Percentiles rank a stretch among this genome's conserved stretches.
Conservation (phyloP, 2,797 vertebrate genomes). For the Emys orbicularis region DNA sequence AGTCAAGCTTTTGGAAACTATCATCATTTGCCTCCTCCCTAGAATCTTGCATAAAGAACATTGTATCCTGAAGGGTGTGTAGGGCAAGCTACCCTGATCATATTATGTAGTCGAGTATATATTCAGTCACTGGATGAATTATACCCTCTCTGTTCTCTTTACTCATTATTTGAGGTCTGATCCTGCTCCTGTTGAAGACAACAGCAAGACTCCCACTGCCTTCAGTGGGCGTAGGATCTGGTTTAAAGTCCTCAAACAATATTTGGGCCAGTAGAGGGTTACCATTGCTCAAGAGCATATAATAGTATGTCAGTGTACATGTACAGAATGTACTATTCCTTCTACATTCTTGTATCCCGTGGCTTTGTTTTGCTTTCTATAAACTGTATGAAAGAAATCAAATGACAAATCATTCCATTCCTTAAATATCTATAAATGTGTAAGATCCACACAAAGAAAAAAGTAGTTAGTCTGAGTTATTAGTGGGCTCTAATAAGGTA, state of each 20-base stretch:
- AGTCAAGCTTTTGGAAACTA: not conserved
- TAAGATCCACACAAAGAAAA: not conserved
- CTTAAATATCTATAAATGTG: not conserved
- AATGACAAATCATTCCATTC: constrained; percentile 1
- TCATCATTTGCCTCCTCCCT: too few relatives aligned
- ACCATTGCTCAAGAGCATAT: fast-evolving
- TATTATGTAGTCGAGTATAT: not conserved
- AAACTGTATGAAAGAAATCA: constrained; percentile 23
- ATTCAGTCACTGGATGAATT: not conserved
- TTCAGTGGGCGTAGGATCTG: not conserved
- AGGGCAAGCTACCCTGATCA: not conserved
- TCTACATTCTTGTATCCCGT: fast-evolving
- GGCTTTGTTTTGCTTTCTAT: not conserved
- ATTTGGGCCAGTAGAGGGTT: not conserved
- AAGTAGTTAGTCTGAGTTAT: not conserved
- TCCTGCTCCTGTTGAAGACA: not conserved
- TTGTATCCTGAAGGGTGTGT: not conserved
- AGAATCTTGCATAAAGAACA: not conserved
- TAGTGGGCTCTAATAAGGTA: not conserved
- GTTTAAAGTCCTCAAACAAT: not conserved
- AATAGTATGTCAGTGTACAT: not conserved
- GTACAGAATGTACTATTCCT: not conserved
- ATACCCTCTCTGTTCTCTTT: not conserved
- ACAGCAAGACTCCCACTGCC: not conserved
- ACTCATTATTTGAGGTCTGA: not conserved